Evolutionary conservation across 2,113 vertebrate genomes (phyloP).

Genomic region (Drymodes brunneopygia): DNA sequence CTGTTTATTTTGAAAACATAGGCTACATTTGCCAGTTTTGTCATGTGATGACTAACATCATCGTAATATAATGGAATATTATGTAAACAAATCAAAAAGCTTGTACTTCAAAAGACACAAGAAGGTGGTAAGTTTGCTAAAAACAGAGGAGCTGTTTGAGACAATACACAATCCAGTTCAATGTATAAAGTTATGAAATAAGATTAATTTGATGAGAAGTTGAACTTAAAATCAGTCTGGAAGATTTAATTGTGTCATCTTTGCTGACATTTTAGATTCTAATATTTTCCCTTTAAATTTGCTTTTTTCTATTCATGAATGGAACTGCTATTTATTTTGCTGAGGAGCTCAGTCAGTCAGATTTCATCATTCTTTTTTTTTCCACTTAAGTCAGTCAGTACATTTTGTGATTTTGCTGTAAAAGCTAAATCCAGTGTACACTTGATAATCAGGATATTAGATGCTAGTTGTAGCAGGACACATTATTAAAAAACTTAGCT

Average conservation of each 20-base stretch:
- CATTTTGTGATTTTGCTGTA: not conserved
- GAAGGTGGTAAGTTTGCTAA: not conserved
- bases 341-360: not conserved
- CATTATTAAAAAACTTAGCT: not conserved
- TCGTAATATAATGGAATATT: not conserved
- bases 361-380: not conserved
- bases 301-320: not conserved
- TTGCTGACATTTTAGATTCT: not conserved
- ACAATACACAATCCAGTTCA: not conserved
- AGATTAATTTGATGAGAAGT: not conserved
- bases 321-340: not conserved
- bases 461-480: not conserved
- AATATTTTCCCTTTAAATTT: not conserved
- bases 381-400: not conserved
- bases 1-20: constrained; percentile 47
- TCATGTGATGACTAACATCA: constrained; percentile 17
- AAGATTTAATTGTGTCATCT: not conserved
- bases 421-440: not conserved
- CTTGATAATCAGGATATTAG: not conserved
- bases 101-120: not conserved
- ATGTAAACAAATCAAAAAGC: not conserved
- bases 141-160: not conserved
- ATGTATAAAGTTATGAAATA: not conserved
- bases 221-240: not conserved
- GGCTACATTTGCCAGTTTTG: not conserved